Evolutionary conservation across 1,140 invertebrate genomes (phyloP).

Genomic region (Heliconius melpomene): DNA sequence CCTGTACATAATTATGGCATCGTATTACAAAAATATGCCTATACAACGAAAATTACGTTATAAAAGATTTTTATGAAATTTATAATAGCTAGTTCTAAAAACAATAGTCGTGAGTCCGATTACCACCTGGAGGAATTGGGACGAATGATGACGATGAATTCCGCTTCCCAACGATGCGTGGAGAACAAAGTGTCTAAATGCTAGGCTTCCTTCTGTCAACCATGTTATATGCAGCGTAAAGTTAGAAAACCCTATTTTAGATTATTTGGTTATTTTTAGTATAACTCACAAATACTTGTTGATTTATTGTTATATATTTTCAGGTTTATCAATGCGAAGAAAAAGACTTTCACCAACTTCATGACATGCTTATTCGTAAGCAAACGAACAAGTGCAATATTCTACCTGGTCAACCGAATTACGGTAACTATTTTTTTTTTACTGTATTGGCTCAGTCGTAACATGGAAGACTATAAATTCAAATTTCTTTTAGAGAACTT

Average conservation of each 20-base stretch:
- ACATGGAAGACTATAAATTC: no score
- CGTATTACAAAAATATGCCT: background rate
- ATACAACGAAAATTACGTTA: background rate
- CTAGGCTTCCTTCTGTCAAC: no score
- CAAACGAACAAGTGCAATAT: conserved; percentile 91
- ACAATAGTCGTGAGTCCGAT: no score
- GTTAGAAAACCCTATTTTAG: no score
- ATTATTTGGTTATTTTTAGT: background rate
- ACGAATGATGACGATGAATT: no score
- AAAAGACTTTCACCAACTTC: conserved; percentile 94
- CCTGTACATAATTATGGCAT: background rate
- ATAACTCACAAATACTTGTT: background rate
- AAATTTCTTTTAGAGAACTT: no score
- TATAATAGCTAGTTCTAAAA: background rate
- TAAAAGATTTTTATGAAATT: background rate
- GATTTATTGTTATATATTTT: conserved; percentile 40
- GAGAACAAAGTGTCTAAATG: no score
- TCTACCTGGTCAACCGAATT: conserved; percentile 87
- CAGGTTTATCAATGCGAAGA: conserved; percentile 93
- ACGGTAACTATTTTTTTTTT: conserved; percentile 78
- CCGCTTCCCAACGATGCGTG: no score
- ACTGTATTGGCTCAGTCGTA: no score
- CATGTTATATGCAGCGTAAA: no score
- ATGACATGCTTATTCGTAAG: conserved; percentile 92
- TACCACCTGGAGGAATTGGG: no score